phyloP scores from a whole-genome alignment of 2,113 vertebrate genomes.

The Varanus salvator region DNA sequence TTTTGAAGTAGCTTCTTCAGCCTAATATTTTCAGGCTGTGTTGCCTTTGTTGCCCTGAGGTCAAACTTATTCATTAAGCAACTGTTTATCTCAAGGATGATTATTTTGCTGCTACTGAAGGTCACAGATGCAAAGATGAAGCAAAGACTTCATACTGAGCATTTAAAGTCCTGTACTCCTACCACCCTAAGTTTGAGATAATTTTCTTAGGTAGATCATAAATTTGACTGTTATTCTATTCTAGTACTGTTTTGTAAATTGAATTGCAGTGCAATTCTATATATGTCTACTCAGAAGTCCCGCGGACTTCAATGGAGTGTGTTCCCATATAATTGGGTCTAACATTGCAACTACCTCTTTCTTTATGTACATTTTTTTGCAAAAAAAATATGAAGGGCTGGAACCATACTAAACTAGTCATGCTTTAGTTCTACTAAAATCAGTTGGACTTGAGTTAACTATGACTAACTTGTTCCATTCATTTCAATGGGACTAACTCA shows the following conservation, averaged over 20 bases:
- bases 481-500: neutral
- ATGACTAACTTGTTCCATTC: neutral
- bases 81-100: neutral
- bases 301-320: too few species aligned
- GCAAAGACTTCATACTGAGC: neutral
- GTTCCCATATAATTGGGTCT: too few species aligned
- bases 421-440: neutral
- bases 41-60: neutral
- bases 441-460: neutral
- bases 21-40: neutral
- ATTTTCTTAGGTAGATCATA: neutral
- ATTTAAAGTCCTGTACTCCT: too few species aligned
- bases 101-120: neutral
- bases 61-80: conserved; percentile 1
- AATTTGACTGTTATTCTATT: neutral
- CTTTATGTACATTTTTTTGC: neutral
- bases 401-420: too few species aligned
- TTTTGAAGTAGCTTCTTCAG: neutral
- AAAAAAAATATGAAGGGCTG: neutral
- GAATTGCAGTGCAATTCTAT: too few species aligned
- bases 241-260: too few species aligned
- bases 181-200: neutral
- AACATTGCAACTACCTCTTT: too few species aligned
- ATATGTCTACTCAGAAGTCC: too few species aligned
- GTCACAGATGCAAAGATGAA: neutral